phyloP scores from a whole-genome alignment of 2,797 vertebrate genomes.

The Danionella dracula region DNA sequence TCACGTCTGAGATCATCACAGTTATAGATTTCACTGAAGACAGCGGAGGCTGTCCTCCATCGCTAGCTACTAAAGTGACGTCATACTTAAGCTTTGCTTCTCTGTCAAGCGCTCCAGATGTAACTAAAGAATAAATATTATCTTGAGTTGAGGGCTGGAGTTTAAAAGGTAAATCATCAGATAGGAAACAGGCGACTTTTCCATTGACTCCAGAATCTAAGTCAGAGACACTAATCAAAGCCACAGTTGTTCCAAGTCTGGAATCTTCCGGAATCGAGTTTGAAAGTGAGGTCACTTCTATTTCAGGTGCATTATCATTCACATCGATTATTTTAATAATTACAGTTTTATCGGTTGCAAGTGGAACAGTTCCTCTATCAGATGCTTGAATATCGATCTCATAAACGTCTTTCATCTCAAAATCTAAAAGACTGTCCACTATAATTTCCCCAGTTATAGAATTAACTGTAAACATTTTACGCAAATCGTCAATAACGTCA shows the following conservation, averaged over 20 bases:
- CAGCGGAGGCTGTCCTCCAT: conserved; percentile 58
- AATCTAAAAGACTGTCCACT: conserved; percentile 50
- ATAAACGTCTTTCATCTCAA: conserved; percentile 50
- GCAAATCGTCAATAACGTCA: conserved; percentile 38
- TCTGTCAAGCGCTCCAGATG: conserved; percentile 58
- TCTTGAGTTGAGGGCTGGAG: conserved; percentile 52
- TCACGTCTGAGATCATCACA: conserved; percentile 56
- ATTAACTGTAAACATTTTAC: conserved; percentile 42
- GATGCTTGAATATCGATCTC: conserved; percentile 53
- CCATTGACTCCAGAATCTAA: conserved; percentile 60
- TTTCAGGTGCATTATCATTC: conserved; percentile 58
- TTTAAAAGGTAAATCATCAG: conserved; percentile 49
- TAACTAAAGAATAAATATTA: conserved; percentile 60
- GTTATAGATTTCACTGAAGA: conserved; percentile 54
- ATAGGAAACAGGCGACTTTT: conserved; percentile 44
- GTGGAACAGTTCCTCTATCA: conserved; percentile 42
- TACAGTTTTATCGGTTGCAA: conserved; percentile 45
- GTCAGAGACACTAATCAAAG: conserved; percentile 62
- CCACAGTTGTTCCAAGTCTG: conserved; percentile 58
- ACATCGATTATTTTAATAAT: conserved; percentile 46
- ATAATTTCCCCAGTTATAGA: conserved; percentile 53
- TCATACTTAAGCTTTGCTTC: conserved; percentile 57
- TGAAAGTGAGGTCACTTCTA: conserved; percentile 68
- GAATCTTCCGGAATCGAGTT: conserved; percentile 63
- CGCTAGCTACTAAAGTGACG: conserved; percentile 56